These are phyloP conservation scores for Pimpla rufipes DNA, from an alignment of 2,888 invertebrate genomes.

Conservation along the genomic window DNA sequence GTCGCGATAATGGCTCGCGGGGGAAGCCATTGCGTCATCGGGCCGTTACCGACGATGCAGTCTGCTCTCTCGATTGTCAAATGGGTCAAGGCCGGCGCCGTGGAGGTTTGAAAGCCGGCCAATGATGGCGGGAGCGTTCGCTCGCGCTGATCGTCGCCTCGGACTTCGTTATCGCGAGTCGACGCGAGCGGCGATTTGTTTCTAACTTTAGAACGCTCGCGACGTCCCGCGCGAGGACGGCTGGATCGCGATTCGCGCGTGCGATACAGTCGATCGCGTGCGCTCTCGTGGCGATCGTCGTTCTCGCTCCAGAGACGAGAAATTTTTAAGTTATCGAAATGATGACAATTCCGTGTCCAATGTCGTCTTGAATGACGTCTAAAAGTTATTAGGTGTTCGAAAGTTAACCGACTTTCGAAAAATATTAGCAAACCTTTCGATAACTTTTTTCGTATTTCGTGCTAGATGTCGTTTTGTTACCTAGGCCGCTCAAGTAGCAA, in stretches of 20 bases:
- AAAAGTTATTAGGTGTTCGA: no score
- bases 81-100: constrained; percentile 77
- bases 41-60: constrained; percentile 57
- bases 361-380: no score
- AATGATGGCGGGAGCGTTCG: constrained; percentile 70
- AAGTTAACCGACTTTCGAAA: no score
- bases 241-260: constrained; percentile 2
- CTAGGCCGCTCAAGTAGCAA: no score
- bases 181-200: constrained; percentile 66
- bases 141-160: constrained; percentile 22
- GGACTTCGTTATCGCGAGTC: constrained; percentile 70
- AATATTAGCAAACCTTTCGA: no score
- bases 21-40: constrained; percentile 38
- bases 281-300: neutral
- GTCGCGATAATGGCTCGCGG: neutral
- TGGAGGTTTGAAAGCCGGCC: constrained; percentile 76
- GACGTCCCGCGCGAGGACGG: constrained; percentile 15
- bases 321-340: no score
- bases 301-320: constrained; percentile 4
- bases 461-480: no score
- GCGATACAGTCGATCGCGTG: constrained; percentile 20
- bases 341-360: no score
- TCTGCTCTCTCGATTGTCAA: constrained; percentile 66
- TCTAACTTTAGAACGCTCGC: constrained; percentile 74
- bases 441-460: no score